Conservation (phyloP, 2,113 vertebrate genomes). For the Ariopsis seemanni region DNA sequence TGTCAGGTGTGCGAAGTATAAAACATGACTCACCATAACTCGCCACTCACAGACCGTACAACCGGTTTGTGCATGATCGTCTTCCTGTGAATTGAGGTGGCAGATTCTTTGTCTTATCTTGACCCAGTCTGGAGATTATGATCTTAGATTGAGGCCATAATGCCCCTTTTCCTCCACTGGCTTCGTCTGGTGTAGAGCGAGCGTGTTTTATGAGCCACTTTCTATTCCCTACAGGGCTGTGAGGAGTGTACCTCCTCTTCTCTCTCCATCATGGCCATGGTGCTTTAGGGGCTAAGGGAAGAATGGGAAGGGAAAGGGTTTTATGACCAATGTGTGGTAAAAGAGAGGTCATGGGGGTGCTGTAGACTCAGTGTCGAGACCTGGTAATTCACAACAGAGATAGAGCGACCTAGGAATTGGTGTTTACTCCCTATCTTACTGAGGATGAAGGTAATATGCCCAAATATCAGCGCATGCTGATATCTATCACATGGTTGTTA, state of each 20-base stretch:
- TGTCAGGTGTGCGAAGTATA: constrained; percentile 13
- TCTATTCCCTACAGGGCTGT: constrained; percentile 38
- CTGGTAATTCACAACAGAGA: neutral
- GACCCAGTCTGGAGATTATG: constrained; percentile 59
- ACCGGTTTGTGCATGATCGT: constrained; percentile 43
- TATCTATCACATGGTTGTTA: neutral
- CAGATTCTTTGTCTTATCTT: constrained; percentile 64
- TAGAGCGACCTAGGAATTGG: neutral
- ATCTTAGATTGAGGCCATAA: constrained; percentile 64
- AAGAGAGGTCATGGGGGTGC: constrained; percentile 10
- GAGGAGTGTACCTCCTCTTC: constrained; percentile 36
- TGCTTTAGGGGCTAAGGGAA: constrained; percentile 31
- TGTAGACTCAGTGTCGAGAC: neutral
- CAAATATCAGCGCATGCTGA: neutral
- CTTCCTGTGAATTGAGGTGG: constrained; percentile 63
- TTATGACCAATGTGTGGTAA: neutral
- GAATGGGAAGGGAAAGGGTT: constrained; percentile 18
- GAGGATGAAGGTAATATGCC: neutral
- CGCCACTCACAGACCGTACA: constrained; percentile 16
- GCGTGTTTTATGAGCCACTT: constrained; percentile 68
- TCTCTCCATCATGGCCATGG: constrained; percentile 40
- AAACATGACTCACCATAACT: constrained; percentile 23
- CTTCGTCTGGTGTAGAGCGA: constrained; percentile 55
- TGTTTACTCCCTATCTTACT: neutral
- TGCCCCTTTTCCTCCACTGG: constrained; percentile 57